Evolutionary conservation across 1,140 invertebrate genomes (phyloP).

Genomic region (Scaptomyza hsui): DNA sequence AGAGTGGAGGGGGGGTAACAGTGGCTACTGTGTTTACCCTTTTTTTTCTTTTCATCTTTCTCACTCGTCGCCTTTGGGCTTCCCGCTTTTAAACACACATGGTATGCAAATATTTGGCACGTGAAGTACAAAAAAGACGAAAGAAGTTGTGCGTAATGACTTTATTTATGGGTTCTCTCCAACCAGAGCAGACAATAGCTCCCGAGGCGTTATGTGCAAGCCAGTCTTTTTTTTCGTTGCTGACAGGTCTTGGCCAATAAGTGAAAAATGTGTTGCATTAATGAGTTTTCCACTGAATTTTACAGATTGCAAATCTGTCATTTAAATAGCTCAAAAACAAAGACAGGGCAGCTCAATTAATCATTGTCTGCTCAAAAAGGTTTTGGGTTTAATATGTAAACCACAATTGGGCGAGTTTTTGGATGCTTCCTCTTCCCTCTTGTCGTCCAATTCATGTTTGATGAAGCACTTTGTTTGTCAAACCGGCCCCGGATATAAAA

Average conservation of each 20-base stretch:
- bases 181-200: conserved; percentile 50
- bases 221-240: conserved; percentile 43
- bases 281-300: conserved; percentile 62
- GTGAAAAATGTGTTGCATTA: conserved; percentile 57
- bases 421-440: conserved; percentile 19
- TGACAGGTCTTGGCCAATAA: conserved; percentile 59
- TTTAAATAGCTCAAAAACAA: conserved; percentile 67
- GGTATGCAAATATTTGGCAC: conserved; percentile 73
- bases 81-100: conserved; percentile 11
- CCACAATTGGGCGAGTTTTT: conserved; percentile 20
- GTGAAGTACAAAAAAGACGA: conserved; percentile 32
- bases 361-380: conserved; percentile 65
- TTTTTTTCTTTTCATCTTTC: conserved; percentile 8
- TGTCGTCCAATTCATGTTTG: conserved; percentile 63
- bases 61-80: conserved; percentile 19
- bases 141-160: conserved; percentile 80
- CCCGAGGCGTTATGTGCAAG: conserved; percentile 29
- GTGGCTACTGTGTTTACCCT: conserved; percentile 47
- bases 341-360: conserved; percentile 72
- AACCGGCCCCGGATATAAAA: conserved; percentile 50
- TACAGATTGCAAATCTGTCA: conserved; percentile 31
- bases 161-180: conserved; percentile 67
- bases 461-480: conserved; percentile 66
- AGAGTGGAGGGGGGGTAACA: too few relatives aligned
- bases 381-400: conserved; percentile 22